Conservation (phyloP, 1,140 invertebrate genomes). For the Formica selysi region DNA sequence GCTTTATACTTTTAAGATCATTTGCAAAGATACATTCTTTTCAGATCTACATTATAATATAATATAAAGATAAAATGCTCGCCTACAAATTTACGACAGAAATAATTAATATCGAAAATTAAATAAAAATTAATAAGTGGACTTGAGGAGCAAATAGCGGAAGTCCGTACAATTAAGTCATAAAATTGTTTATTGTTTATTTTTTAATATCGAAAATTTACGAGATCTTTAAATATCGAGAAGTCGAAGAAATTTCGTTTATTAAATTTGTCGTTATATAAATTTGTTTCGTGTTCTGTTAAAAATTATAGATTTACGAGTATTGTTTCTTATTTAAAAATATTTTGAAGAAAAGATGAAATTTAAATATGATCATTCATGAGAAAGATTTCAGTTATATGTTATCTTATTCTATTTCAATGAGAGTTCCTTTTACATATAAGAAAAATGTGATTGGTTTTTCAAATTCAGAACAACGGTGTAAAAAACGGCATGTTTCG, state of each 20-base stretch:
- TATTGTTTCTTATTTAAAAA: not conserved
- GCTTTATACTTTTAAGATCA: constrained; percentile 19
- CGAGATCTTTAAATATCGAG: not conserved
- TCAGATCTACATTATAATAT: not conserved
- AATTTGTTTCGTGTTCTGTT: not conserved
- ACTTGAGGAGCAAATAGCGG: too few species aligned
- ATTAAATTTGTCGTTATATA: not conserved
- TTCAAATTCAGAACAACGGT: not conserved
- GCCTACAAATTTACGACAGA: too few species aligned
- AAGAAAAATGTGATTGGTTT: not conserved
- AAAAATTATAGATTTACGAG: constrained; percentile 1
- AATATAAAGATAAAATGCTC: not conserved
- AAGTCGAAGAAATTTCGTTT: not conserved
- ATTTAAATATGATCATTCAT: constrained; percentile 25
- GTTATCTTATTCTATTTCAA: not conserved
- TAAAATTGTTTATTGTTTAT: too few species aligned
- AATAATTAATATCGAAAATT: not conserved
- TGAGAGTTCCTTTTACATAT: not conserved
- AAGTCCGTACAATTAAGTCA: too few species aligned
- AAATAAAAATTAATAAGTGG: too few species aligned
- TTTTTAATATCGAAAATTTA: not conserved
- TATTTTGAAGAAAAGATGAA: not conserved
- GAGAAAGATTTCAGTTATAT: not conserved
- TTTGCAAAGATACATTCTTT: not conserved
- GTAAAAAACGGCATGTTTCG: constrained; percentile 4